Evolutionary conservation across 2,888 invertebrate genomes (phyloP).

Genomic region (Ectropis crepuscularia): DNA sequence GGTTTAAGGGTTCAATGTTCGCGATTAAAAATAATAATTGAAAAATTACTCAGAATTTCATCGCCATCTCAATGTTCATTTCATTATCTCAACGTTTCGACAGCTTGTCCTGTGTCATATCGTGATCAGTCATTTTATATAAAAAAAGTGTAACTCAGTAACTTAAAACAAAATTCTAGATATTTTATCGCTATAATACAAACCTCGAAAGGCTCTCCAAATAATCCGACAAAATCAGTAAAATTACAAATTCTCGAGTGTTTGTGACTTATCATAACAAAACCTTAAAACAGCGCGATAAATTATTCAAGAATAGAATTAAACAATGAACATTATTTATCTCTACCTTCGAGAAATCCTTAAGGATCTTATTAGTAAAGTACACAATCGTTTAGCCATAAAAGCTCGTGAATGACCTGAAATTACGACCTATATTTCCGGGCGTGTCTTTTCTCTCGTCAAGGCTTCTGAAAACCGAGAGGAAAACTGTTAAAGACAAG

Average conservation of each 20-base stretch:
- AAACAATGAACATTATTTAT: slow-evolving; percentile 9
- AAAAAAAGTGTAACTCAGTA: too few species aligned
- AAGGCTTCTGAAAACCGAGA: slow-evolving; percentile 4
- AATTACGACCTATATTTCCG: slow-evolving; percentile 20
- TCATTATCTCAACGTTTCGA: too few species aligned
- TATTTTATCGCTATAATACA: neutral
- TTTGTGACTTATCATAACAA: slow-evolving; percentile 7
- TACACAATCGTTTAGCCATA: slow-evolving; percentile 13
- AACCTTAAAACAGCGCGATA: neutral
- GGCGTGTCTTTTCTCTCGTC: slow-evolving; percentile 4
- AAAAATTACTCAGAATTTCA: too few species aligned
- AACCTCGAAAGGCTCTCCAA: neutral
- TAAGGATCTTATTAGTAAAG: slow-evolving; percentile 10
- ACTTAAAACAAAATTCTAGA: neutral
- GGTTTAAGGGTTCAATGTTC: too few species aligned
- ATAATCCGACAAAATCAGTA: neutral
- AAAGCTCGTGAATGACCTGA: slow-evolving; percentile 12
- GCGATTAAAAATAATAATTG: too few species aligned
- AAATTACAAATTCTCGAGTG: slow-evolving; percentile 1
- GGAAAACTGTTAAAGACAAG: neutral
- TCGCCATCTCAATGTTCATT: too few species aligned
- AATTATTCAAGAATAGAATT: neutral
- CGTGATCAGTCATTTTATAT: too few species aligned
- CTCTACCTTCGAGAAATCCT: neutral
- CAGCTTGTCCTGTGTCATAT: too few species aligned